Base-by-base conservation (phyloP, 2,113 vertebrate species). In the Microcebus murinus region DNA sequence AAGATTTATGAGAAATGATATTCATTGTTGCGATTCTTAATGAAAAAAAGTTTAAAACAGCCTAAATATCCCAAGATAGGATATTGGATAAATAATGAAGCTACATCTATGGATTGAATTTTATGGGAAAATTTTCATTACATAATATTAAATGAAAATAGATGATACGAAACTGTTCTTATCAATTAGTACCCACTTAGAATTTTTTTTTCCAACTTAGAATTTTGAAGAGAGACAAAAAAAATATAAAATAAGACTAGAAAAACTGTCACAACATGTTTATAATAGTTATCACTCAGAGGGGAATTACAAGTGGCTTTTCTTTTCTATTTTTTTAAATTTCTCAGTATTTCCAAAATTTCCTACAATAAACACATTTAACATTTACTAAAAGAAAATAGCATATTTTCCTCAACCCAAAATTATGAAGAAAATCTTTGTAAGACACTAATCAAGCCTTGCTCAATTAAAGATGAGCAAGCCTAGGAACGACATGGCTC, bases 201-300 rank as follows among this genome's bases (percentile, higher is more conserved):
- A 85, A 94, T 80, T 95, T 85, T 94, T 94, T 80, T 93, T 85
- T 94, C n/a, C 39, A 91, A 68, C 52, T 88, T 94, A 91, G 25
- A 86, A 93, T 80, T 95, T 86, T 94, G 50, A 52, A 90, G 36
- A 63, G n/a, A 63, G 5, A 81, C 31, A 87, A 67, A 84, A 23
- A 90, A 31, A 81, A 84, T 34, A 59, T 34, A 34, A 95, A 36
- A 42, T 42, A 77, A 80, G 14, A 87, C 21, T 59, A 85, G 57
- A 20, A 81, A 82, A 79, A 18, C 23, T 48, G 8, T 11, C 13
- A 63, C 18, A 48, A 14, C 5, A 4, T 25, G 11, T 57, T 81
- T 65, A 55, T 23, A 81, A n/a, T 81, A 42, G n/a, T 88, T 86
- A 70, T 31, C 13, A 48, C 48, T 52, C 3, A 61, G 12, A n/a